Evolutionary conservation across 2,888 invertebrate species (phyloP).

Genomic region (Tipula confusa): DNA sequence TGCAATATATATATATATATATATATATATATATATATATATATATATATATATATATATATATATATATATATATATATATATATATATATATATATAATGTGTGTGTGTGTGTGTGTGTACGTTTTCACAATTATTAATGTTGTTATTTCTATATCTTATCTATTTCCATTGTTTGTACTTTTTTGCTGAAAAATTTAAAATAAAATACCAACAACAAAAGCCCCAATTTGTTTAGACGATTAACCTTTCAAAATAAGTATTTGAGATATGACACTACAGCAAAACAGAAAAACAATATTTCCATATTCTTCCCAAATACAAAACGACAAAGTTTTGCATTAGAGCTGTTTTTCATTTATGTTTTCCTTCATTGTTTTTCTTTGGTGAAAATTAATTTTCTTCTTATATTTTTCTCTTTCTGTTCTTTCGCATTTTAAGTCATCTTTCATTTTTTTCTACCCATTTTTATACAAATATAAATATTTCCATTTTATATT

Average conservation of each 20-base stretch:
- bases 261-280: slow-evolving; percentile 16
- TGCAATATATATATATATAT: neutral
- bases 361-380: neutral
- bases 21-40: neutral
- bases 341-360: slow-evolving; percentile 3
- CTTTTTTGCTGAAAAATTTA: slow-evolving; percentile 7
- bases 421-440: neutral
- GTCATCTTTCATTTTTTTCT: neutral
- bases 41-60: neutral
- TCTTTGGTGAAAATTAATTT: slow-evolving; percentile 25
- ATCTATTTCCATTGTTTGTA: neutral
- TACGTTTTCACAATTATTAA: neutral
- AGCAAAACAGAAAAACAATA: neutral
- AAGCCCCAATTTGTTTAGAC: slow-evolving; percentile 26
- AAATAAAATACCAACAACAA: neutral
- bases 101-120: neutral
- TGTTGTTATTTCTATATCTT: slow-evolving; percentile 3
- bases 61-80: neutral
- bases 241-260: slow-evolving; percentile 28
- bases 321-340: slow-evolving; percentile 20
- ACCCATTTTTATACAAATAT: neutral
- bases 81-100: neutral
- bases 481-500: slow-evolving; percentile 20
- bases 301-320: slow-evolving; percentile 14
- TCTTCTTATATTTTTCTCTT: neutral